Percentiles rank a stretch among this genome's conserved stretches.
phyloP scores from a whole-genome alignment of 1,140 invertebrate species.

The Glomeris maerens region DNA sequence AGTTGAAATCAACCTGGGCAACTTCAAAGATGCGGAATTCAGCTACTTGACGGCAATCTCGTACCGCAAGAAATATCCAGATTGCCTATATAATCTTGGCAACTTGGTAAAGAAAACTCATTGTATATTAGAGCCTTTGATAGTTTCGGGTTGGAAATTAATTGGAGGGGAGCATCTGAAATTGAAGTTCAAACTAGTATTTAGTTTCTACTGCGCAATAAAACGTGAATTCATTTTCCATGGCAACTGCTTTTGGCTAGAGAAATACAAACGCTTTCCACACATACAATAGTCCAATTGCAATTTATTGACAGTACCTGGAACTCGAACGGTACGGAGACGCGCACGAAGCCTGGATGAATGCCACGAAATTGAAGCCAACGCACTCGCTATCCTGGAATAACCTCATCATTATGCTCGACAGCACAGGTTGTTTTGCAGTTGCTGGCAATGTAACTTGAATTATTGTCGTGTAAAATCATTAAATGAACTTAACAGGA shows the following conservation, averaged over 20 bases:
- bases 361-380: constrained; percentile 59
- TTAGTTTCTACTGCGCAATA: too few species aligned
- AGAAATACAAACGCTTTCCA: too few species aligned
- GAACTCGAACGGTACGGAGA: constrained; percentile 41
- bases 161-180: too few species aligned
- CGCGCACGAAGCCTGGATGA: constrained; percentile 56
- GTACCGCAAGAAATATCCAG: constrained; percentile 65
- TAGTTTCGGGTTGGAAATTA: too few species aligned
- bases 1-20: constrained; percentile 57
- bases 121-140: too few species aligned
- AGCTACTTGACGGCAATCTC: constrained; percentile 56
- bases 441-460: too few species aligned
- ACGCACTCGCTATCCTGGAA: constrained; percentile 75
- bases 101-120: constrained; percentile 52
- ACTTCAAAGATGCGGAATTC: constrained; percentile 51
- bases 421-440: constrained; percentile 57
- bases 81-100: constrained; percentile 87
- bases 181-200: too few species aligned
- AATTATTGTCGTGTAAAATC: too few species aligned
- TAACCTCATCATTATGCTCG: constrained; percentile 73
- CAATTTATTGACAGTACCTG: constrained; percentile 41
- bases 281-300: too few species aligned
- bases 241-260: constrained; percentile 14
- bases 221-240: neutral
- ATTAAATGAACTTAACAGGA: constrained; percentile 29